Evolutionary conservation across 2,888 invertebrate species (phyloP).

Genomic region (Tholera decimalis): DNA sequence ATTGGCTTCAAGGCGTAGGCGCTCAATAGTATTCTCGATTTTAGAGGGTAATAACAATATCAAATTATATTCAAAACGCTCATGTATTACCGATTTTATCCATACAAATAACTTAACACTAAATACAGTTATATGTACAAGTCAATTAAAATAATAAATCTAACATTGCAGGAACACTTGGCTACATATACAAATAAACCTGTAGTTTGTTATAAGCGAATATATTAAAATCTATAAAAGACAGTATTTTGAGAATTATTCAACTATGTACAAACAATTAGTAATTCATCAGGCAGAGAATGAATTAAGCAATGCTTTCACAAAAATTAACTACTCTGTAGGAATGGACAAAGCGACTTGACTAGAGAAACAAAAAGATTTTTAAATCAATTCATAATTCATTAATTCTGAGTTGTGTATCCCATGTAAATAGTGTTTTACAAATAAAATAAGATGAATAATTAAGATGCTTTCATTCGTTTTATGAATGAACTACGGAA

Average conservation of each 20-base stretch:
- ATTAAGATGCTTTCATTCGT: too few relatives aligned
- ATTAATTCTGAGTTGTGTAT: too few relatives aligned
- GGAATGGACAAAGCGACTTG: background rate
- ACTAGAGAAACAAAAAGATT: too few relatives aligned
- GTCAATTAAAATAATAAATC: conserved; percentile 41
- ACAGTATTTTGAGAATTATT: conserved; percentile 17
- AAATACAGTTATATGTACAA: conserved; percentile 55
- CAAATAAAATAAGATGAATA: too few relatives aligned
- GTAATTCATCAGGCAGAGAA: background rate
- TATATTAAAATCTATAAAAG: conserved; percentile 8
- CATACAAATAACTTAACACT: conserved; percentile 47
- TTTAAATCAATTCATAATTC: too few relatives aligned
- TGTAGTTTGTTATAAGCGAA: conserved; percentile 6
- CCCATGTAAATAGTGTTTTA: too few relatives aligned
- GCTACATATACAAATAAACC: conserved; percentile 13
- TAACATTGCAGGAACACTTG: conserved; percentile 22
- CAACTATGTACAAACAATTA: conserved; percentile 8
- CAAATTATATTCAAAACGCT: conserved; percentile 15
- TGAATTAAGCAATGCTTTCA: background rate
- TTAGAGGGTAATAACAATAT: conserved; percentile 10
- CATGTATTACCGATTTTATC: conserved; percentile 52
- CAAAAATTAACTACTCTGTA: background rate
- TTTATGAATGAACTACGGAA: too few relatives aligned
- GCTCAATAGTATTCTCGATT: too few relatives aligned
- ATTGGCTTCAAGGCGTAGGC: too few relatives aligned